Evolutionary conservation across 2,113 vertebrate species (phyloP).

Genomic region (Takifugu flavidus): DNA sequence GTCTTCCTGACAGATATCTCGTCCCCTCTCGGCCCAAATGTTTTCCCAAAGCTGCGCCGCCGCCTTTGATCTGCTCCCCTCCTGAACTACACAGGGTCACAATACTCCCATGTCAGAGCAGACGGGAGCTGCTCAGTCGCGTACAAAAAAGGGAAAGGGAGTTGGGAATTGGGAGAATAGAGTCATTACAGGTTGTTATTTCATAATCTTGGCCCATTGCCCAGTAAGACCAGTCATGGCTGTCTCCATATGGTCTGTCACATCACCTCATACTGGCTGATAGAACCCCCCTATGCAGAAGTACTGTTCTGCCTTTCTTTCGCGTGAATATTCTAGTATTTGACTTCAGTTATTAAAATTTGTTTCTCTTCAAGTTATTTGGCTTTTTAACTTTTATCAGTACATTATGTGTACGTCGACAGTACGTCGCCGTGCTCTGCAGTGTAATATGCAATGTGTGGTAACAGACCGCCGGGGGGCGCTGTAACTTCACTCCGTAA

Average conservation of each 20-base stretch:
- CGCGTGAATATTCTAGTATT: neutral
- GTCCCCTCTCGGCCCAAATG: conserved; percentile 90
- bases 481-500: conserved; percentile 63
- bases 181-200: conserved; percentile 20
- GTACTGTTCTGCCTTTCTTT: neutral
- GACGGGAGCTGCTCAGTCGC: conserved; percentile 41
- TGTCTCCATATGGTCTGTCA: conserved; percentile 20
- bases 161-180: neutral
- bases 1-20: conserved; percentile 90
- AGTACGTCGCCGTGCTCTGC: conserved; percentile 11
- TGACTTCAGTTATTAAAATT: neutral
- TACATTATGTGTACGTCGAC: neutral
- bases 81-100: conserved; percentile 78
- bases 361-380: neutral
- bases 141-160: conserved; percentile 45
- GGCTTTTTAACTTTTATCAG: no score
- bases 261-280: conserved; percentile 6
- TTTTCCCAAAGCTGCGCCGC: conserved; percentile 90
- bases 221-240: conserved; percentile 2
- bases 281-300: conserved; percentile 4
- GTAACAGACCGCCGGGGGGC: conserved; percentile 63
- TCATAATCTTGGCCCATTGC: conserved; percentile 11
- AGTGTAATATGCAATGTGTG: conserved; percentile 28
- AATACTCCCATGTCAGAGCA: conserved; percentile 76
- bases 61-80: conserved; percentile 85